A percentile compares a stretch with the other conserved stretches of the same genome.
Evolutionary conservation across 2,888 invertebrate species (phyloP).

Genomic region (Hypsopygia costalis): DNA sequence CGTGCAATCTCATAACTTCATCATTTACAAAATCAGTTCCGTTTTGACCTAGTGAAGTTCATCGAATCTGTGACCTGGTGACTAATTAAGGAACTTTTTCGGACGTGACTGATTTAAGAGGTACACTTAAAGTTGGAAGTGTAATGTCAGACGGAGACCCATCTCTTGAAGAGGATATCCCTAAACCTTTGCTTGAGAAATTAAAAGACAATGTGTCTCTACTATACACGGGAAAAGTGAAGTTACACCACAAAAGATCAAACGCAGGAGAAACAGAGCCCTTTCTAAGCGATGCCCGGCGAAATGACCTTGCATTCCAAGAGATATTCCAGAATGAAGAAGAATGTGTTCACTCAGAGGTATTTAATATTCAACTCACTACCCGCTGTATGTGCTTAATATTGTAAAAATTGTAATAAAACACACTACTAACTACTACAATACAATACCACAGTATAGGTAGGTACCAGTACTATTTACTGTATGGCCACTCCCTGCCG

Average conservation of each 20-base stretch:
- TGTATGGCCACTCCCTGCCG: too few relatives aligned
- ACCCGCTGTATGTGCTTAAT: too few relatives aligned
- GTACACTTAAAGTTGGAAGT: constrained; percentile 20
- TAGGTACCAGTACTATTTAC: too few relatives aligned
- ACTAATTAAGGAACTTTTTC: constrained; percentile 1
- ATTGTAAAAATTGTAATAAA: too few relatives aligned
- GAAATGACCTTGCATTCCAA: constrained; percentile 68
- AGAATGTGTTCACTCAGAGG: constrained; percentile 37
- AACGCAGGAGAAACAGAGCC: constrained; percentile 62
- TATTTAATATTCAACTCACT: too few relatives aligned
- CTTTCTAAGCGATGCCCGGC: constrained; percentile 61
- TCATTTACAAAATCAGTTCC: too few relatives aligned
- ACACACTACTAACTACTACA: too few relatives aligned
- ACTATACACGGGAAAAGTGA: constrained; percentile 62
- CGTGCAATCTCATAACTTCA: too few relatives aligned
- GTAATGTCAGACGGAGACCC: constrained; percentile 79
- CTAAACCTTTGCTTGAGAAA: constrained; percentile 58
- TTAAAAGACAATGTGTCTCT: constrained; percentile 72
- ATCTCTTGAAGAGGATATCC: constrained; percentile 73
- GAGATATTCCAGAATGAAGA: constrained; percentile 65
- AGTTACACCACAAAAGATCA: constrained; percentile 56
- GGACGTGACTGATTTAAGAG: constrained; percentile 24
- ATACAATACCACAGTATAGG: too few relatives aligned
- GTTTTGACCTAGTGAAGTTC: too few relatives aligned
- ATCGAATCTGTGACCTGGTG: not conserved